A percentile compares a stretch with the other conserved stretches of the same genome.
phyloP scores from a whole-genome alignment of 2,888 invertebrate genomes.

The Poecilobothrus nobilitatus region DNA sequence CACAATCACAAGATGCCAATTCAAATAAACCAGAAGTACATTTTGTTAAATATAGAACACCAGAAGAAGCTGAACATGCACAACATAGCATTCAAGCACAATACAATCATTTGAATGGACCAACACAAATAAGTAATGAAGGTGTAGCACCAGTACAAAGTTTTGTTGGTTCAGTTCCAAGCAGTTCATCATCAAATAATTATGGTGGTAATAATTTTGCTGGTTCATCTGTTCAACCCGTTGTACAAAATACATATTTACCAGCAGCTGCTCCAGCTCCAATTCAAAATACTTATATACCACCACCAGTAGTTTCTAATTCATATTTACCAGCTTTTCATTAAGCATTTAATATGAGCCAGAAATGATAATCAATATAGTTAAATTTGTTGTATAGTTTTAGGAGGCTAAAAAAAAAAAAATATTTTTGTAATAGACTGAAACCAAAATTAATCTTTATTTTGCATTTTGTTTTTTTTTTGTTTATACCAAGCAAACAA shows the following conservation, averaged over 20 bases:
- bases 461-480: not conserved
- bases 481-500: not conserved
- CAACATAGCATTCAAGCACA: constrained; percentile 33
- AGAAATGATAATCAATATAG: not conserved
- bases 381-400: not conserved
- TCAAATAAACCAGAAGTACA: constrained; percentile 36
- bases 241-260: not conserved
- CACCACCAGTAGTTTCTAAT: not conserved
- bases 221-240: not conserved
- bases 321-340: constrained; percentile 4
- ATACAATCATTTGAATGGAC: constrained; percentile 32
- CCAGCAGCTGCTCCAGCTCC: not conserved
- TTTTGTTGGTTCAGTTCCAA: constrained; percentile 31
- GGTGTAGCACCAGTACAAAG: constrained; percentile 35
- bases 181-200: not conserved
- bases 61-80: constrained; percentile 34
- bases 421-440: not conserved
- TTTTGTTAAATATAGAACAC: constrained; percentile 38
- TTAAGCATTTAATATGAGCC: not conserved
- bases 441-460: not conserved
- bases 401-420: not conserved
- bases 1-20: constrained; percentile 27
- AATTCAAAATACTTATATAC: constrained; percentile 2
- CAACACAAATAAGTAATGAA: constrained; percentile 28
- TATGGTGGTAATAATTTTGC: not conserved